A percentile compares a stretch with the other conserved stretches of the same genome.
phyloP scores from a whole-genome alignment of 1,140 invertebrate genomes.

The Carposina sasakii region DNA sequence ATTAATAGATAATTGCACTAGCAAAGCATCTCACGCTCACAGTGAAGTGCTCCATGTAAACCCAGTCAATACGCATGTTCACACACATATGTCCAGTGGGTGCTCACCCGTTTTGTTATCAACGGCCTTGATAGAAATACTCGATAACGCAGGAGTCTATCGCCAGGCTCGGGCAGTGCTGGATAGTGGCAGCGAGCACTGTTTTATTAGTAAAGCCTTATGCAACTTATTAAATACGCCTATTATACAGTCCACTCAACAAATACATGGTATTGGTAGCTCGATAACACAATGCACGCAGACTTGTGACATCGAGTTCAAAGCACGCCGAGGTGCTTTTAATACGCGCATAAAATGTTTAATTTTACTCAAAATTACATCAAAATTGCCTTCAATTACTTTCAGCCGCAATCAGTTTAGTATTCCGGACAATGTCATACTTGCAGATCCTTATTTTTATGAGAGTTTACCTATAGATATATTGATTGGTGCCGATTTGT shows the following conservation, averaged over 20 bases:
- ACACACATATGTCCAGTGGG: not conserved
- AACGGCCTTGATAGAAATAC: not conserved
- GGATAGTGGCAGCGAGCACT: conserved; percentile 26
- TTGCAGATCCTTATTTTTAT: conserved; percentile 25
- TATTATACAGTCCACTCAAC: conserved; percentile 29
- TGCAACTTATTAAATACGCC: conserved; percentile 19
- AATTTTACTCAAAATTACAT: conserved; percentile 18
- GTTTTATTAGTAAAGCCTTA: conserved; percentile 18
- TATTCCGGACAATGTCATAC: conserved; percentile 16
- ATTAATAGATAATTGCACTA: no score
- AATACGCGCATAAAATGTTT: conserved; percentile 19
- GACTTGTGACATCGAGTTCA: conserved; percentile 18
- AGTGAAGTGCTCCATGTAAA: not conserved
- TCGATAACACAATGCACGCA: conserved; percentile 19
- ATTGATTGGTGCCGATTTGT: conserved; percentile 28
- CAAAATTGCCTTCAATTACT: conserved; percentile 11
- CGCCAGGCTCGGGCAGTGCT: conserved; percentile 3
- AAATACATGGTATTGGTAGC: conserved; percentile 23
- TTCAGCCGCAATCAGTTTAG: not conserved
- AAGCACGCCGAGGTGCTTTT: conserved; percentile 15
- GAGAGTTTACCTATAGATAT: conserved; percentile 18
- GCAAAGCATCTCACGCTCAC: no score
- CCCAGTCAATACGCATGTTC: not conserved
- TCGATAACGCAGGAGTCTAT: not conserved
- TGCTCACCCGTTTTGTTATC: not conserved